Evolutionary conservation across 2,797 vertebrate species (phyloP).

Genomic region (Psittacula derbiana): DNA sequence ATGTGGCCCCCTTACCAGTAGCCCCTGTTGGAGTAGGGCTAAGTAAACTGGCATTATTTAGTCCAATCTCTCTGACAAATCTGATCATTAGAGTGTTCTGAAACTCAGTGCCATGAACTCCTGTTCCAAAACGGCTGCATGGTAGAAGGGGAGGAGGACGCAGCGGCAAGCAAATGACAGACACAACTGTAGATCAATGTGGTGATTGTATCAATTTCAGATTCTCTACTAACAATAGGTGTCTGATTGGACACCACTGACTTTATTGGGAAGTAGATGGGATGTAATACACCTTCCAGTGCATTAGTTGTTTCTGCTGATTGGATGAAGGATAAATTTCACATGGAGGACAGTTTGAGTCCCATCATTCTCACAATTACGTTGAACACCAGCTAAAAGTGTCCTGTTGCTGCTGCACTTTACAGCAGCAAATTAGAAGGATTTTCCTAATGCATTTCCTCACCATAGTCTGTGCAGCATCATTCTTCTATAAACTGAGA

Average conservation of each 20-base stretch:
- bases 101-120: neutral
- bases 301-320: constrained; percentile 78
- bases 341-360: constrained; percentile 64
- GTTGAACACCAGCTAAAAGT: constrained; percentile 50
- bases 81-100: constrained; percentile 7
- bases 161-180: constrained; percentile 62
- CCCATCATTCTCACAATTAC: constrained; percentile 72
- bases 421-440: constrained; percentile 50
- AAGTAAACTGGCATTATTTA: neutral
- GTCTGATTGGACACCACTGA: constrained; percentile 79
- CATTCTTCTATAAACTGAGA: constrained; percentile 26
- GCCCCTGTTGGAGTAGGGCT: neutral
- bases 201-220: constrained; percentile 82
- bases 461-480: neutral
- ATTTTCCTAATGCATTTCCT: constrained; percentile 49
- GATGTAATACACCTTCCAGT: constrained; percentile 71
- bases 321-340: constrained; percentile 77
- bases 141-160: neutral
- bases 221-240: constrained; percentile 79
- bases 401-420: constrained; percentile 63
- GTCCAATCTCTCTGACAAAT: neutral
- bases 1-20: neutral
- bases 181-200: constrained; percentile 75
- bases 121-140: neutral
- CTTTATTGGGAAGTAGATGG: constrained; percentile 77